Evolutionary conservation across 2,113 vertebrate species (phyloP).

Genomic region (Aspiorhynchus laticeps): DNA sequence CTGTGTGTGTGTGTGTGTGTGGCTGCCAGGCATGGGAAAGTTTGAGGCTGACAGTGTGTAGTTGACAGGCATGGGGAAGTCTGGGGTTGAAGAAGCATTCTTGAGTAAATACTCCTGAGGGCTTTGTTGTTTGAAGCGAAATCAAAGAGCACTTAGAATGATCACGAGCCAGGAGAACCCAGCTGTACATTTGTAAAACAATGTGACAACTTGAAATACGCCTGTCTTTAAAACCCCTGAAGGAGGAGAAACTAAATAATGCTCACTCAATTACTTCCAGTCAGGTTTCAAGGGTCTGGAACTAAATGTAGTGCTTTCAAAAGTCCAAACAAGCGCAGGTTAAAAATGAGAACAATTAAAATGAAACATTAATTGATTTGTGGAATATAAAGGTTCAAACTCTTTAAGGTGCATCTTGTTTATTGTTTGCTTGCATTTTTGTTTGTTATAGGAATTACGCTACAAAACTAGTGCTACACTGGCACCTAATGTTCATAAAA

Average conservation of each 20-base stretch:
- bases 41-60: constrained; percentile 31
- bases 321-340: background rate
- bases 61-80: constrained; percentile 40
- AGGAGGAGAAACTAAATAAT: background rate
- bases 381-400: background rate
- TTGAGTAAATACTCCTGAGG: constrained; percentile 43
- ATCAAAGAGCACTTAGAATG: constrained; percentile 38
- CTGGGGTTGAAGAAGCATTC: constrained; percentile 36
- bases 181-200: constrained; percentile 44
- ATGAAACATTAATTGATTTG: background rate
- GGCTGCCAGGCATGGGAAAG: constrained; percentile 41
- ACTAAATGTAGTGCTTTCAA: background rate
- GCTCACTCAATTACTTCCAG: background rate
- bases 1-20: constrained; percentile 35
- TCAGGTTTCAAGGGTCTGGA: constrained; percentile 31
- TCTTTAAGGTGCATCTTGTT: background rate
- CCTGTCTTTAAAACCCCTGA: background rate
- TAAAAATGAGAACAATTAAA: background rate
- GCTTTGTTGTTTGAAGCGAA: constrained; percentile 37
- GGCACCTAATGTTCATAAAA: constrained; percentile 26
- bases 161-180: constrained; percentile 21
- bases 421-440: background rate
- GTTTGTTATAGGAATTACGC: background rate
- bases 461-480: constrained; percentile 23
- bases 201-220: constrained; percentile 29